A percentile compares a stretch with the other conserved stretches of the same genome.
Evolutionary conservation across 2,797 vertebrate genomes (phyloP).

Genomic region (Malacoraja senta): DNA sequence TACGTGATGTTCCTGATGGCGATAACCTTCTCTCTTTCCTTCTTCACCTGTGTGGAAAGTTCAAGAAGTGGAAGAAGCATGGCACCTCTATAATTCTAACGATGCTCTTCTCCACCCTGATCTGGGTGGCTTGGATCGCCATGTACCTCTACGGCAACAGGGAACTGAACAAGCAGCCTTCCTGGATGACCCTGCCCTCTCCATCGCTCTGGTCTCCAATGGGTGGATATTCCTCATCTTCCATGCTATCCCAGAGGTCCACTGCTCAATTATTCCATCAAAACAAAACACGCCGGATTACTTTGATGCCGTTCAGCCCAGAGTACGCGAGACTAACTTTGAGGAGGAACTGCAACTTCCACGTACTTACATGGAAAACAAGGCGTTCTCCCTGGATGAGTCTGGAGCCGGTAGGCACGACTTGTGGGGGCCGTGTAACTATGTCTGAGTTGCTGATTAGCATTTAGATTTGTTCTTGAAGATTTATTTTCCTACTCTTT

Average conservation of each 20-base stretch:
- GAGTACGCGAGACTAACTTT: constrained; percentile 88
- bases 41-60: constrained; percentile 83
- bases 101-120: constrained; percentile 73
- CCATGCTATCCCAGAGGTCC: constrained; percentile 84
- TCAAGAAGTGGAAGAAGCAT: constrained; percentile 80
- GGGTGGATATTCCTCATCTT: constrained; percentile 90
- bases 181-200: constrained; percentile 81
- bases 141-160: constrained; percentile 85
- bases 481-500: background rate
- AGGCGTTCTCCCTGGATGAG: constrained; percentile 86
- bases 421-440: background rate
- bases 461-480: background rate
- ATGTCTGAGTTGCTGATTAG: background rate
- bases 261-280: constrained; percentile 74
- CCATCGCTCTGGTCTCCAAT: constrained; percentile 81
- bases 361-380: constrained; percentile 89
- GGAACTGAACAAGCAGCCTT: constrained; percentile 65
- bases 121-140: constrained; percentile 89
- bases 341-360: constrained; percentile 89
- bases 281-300: constrained; percentile 84
- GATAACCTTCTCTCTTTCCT: constrained; percentile 65
- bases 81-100: constrained; percentile 78
- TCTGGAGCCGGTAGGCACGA: constrained; percentile 72
- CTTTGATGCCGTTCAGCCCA: constrained; percentile 87
- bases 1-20: constrained; percentile 80